phyloP scores from a whole-genome alignment of 2,888 invertebrate species.

The Siphonodentalium dalli region DNA sequence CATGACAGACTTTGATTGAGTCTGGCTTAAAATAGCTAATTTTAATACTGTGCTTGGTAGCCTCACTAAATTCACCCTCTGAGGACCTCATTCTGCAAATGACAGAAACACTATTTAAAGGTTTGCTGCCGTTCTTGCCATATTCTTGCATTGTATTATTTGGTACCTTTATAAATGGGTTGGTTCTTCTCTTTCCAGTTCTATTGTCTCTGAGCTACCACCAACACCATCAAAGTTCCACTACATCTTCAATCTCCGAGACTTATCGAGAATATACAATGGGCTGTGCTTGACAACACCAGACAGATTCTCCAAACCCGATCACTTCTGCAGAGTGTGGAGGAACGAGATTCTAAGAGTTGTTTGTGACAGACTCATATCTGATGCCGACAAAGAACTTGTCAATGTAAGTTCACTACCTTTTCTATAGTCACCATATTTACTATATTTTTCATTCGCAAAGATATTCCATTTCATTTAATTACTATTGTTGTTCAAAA shows the following conservation, averaged over 20 bases:
- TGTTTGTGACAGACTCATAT: constrained; percentile 86
- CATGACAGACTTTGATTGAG: too few species aligned
- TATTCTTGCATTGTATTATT: too few species aligned
- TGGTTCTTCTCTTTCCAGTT: constrained; percentile 41
- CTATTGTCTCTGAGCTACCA: constrained; percentile 78
- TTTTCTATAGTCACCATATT: too few species aligned
- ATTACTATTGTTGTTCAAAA: neutral
- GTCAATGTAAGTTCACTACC: constrained; percentile 65
- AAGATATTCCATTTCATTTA: neutral
- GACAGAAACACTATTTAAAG: too few species aligned
- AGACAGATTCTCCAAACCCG: constrained; percentile 73
- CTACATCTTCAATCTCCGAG: constrained; percentile 92
- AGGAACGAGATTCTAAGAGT: constrained; percentile 88
- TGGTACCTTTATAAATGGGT: neutral
- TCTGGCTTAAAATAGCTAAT: too few species aligned
- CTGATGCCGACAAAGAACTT: constrained; percentile 66
- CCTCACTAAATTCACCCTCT: too few species aligned
- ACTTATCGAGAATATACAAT: constrained; percentile 83
- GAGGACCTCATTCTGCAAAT: too few species aligned
- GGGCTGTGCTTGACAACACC: constrained; percentile 82
- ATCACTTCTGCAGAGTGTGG: constrained; percentile 85
- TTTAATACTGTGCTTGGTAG: too few species aligned
- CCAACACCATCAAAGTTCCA: constrained; percentile 94
- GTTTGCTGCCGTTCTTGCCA: too few species aligned
- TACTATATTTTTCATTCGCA: neutral